These are phyloP conservation scores for Pseudoips prasinana DNA, from an alignment of 2,888 invertebrate genomes.

Conservation along the genomic window DNA sequence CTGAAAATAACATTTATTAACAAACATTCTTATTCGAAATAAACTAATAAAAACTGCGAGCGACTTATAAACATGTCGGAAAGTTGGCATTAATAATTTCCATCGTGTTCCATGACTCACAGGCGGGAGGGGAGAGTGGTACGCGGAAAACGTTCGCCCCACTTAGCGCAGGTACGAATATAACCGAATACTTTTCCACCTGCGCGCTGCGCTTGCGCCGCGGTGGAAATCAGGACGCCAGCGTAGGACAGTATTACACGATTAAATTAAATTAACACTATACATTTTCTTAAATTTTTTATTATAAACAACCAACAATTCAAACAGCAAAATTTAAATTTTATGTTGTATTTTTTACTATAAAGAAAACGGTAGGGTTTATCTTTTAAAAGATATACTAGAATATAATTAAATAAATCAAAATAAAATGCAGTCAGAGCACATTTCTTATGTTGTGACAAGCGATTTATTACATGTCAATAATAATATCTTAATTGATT, in stretches of 20 bases:
- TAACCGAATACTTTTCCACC: constrained; percentile 77
- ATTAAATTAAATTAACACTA: no score
- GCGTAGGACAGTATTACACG: constrained; percentile 39
- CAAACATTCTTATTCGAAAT: constrained; percentile 17
- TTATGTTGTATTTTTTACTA: no score
- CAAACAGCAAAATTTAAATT: no score
- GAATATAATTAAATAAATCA: no score
- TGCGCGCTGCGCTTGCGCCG: constrained; percentile 47
- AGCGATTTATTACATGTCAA: no score
- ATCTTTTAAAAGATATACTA: no score
- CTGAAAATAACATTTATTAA: constrained; percentile 21
- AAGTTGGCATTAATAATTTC: constrained; percentile 39
- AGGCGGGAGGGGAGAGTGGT: constrained; percentile 30
- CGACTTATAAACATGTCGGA: constrained; percentile 29
- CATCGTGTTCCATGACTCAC: constrained; percentile 55
- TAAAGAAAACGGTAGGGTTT: no score
- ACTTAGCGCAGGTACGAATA: constrained; percentile 73
- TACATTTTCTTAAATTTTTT: constrained; percentile 6
- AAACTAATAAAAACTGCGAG: constrained; percentile 18
- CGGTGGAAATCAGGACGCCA: constrained; percentile 48
- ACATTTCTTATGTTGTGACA: no score
- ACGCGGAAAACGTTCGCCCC: constrained; percentile 68
- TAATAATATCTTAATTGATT: no score
- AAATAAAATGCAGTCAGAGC: no score
- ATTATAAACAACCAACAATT: not conserved